Base-by-base conservation (phyloP, 2,113 vertebrate genomes). In the Notarius lentiginosus region DNA sequence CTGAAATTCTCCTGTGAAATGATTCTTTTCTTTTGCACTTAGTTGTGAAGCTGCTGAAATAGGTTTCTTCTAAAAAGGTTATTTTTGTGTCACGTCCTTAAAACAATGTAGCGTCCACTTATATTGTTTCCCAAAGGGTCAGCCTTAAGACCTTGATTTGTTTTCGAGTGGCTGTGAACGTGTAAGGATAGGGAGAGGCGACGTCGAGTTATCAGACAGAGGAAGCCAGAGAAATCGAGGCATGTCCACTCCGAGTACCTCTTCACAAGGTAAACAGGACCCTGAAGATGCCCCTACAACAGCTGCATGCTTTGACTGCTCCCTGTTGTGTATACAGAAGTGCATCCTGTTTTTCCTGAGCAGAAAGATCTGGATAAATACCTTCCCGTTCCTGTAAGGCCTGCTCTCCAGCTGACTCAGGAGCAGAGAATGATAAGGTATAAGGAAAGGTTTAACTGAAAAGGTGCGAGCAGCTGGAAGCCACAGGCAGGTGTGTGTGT, bases 291-390 rank as follows among this genome's bases (percentile, higher is more conserved):
- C 58, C 70, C 80, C 79, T 77, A 55, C 18, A 76, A 58, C 84
- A 86, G 55, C 84, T 82, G 87, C 14, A 9, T 9, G 6, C 11
- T 34, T 72, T 30, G 55, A 66, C 68, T 82, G 60, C 87, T 61
- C 86, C 49, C 79, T 51, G 75, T 55, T 87, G 56, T 77, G 53
- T 88, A 24, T 88, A 91, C 20, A 84, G 55, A 79, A 84, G 20
- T 7, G 49, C 88, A 87, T 91, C 90, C 90, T 91, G 90, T 91
- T 91, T 79, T 87, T 85, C 53, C 53, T 86, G 68, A n/a, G 20
- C 47, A 41, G 27, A 79, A 84, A 55, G 75, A 77, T 68, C 51
- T 76, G 20, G n/a, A 77, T 65, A 41, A 76, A 53, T 34, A 84
- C 30, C 56, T 73, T 61, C 55, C 83, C 55, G 68, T 9, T 63